These are phyloP conservation scores for Eupleurogrammus muticus DNA, from an alignment of 2,797 vertebrate genomes.

Conservation along the genomic window DNA sequence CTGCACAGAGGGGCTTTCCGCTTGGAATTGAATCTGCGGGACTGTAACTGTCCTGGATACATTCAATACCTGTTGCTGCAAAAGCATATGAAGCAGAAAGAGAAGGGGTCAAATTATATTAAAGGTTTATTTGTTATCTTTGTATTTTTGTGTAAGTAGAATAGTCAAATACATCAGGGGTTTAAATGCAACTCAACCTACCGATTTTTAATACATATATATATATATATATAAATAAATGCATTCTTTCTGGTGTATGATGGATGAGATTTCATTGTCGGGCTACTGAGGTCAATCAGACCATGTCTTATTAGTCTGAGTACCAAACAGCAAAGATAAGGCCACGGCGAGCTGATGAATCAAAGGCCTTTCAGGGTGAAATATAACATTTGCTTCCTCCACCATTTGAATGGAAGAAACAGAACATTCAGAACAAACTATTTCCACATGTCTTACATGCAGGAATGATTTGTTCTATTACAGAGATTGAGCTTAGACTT, in stretches of 20 bases:
- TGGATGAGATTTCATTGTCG: conserved; percentile 42
- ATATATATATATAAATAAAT: too few relatives aligned
- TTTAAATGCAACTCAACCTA: conserved; percentile 28
- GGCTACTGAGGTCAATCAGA: conserved; percentile 58
- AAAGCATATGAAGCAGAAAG: conserved; percentile 11
- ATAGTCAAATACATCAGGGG: background rate
- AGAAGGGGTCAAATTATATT: conserved; percentile 7
- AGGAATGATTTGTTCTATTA: conserved; percentile 30
- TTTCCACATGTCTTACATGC: conserved; percentile 29
- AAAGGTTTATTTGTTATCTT: conserved; percentile 1
- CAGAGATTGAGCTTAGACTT: conserved; percentile 1
- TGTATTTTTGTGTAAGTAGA: conserved; percentile 9
- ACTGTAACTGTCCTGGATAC: conserved; percentile 41
- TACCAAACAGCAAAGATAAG: conserved; percentile 62
- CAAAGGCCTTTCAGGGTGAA: conserved; percentile 50
- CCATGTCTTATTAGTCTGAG: conserved; percentile 50
- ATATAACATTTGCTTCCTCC: conserved; percentile 40
- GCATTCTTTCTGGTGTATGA: conserved; percentile 38
- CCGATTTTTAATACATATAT: background rate
- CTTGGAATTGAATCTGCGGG: conserved; percentile 59
- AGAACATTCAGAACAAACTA: conserved; percentile 48
- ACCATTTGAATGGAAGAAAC: conserved; percentile 54
- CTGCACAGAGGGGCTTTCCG: background rate
- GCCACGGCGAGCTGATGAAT: conserved; percentile 52
- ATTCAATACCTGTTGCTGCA: conserved; percentile 71